A percentile compares a stretch with the other conserved stretches of the same genome.
phyloP scores from a whole-genome alignment of 1,140 invertebrate species.

The Epicauta chinensis region DNA sequence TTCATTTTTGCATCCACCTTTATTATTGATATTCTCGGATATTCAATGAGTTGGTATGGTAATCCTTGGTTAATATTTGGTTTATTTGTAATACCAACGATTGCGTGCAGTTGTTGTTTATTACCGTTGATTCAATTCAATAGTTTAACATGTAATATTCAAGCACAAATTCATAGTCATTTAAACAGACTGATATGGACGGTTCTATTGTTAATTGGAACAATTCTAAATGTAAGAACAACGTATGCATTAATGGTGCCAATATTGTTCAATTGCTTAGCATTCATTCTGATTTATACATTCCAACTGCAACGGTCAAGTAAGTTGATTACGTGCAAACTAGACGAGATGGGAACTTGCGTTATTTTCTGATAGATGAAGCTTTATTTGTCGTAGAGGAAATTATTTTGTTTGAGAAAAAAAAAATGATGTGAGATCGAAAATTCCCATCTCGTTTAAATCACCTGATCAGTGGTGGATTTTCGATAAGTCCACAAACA shows the following conservation, averaged over 20 bases:
- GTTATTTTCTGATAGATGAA: too few relatives aligned
- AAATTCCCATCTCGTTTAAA: too few relatives aligned
- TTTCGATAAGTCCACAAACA: too few relatives aligned
- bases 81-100: slow-evolving; percentile 33
- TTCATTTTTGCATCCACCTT: slow-evolving; percentile 20
- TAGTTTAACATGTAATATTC: slow-evolving; percentile 18
- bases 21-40: slow-evolving; percentile 24
- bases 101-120: slow-evolving; percentile 18
- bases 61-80: slow-evolving; percentile 37
- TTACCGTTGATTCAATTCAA: neutral
- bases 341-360: too few relatives aligned
- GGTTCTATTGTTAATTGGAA: slow-evolving; percentile 42
- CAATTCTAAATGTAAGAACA: slow-evolving; percentile 43
- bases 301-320: slow-evolving; percentile 34
- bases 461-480: too few relatives aligned
- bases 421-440: too few relatives aligned
- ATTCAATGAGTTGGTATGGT: slow-evolving; percentile 43
- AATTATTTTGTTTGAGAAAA: too few relatives aligned
- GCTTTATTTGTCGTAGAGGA: too few relatives aligned
- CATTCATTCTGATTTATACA: slow-evolving; percentile 33
- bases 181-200: slow-evolving; percentile 45
- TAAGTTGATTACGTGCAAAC: too few relatives aligned
- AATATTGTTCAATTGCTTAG: slow-evolving; percentile 43
- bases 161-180: slow-evolving; percentile 35
- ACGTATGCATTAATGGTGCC: slow-evolving; percentile 47